Evolutionary conservation across 2,113 vertebrate genomes (phyloP).

Genomic region (Kryptolebias marmoratus): DNA sequence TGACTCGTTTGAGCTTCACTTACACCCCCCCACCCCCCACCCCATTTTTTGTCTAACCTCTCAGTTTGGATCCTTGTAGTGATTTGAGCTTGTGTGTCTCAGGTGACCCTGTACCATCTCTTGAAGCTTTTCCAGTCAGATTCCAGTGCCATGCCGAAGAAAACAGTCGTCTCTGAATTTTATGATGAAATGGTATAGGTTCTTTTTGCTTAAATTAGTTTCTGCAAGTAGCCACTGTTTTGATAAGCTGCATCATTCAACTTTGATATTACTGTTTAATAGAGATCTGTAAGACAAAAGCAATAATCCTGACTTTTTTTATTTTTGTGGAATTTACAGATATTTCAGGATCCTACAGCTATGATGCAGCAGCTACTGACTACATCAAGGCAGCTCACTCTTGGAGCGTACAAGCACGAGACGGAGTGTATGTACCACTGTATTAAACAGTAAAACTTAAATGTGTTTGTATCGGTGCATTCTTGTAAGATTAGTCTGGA

Average conservation of each 20-base stretch:
- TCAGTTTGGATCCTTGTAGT: neutral
- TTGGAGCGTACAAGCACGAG: conserved; percentile 98
- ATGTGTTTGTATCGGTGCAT: neutral
- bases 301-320: neutral
- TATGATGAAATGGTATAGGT: conserved; percentile 96
- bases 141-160: conserved; percentile 97
- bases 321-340: conserved; percentile 76
- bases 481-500: no score
- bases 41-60: neutral
- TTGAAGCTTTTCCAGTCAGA: conserved; percentile 98
- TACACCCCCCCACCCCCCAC: no score
- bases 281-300: neutral
- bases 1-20: no score
- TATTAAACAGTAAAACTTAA: neutral
- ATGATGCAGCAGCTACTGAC: conserved; percentile 99
- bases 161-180: conserved; percentile 98
- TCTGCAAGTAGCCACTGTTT: neutral
- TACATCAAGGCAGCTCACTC: conserved; percentile 93
- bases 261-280: neutral
- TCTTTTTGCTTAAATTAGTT: neutral
- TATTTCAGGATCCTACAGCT: conserved; percentile 98
- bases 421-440: conserved; percentile 90
- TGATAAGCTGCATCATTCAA: neutral
- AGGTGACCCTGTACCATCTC: conserved; percentile 98
- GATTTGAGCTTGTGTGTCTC: neutral